phyloP scores from a whole-genome alignment of 2,797 vertebrate genomes.

The Dendrocincla fuliginosa region DNA sequence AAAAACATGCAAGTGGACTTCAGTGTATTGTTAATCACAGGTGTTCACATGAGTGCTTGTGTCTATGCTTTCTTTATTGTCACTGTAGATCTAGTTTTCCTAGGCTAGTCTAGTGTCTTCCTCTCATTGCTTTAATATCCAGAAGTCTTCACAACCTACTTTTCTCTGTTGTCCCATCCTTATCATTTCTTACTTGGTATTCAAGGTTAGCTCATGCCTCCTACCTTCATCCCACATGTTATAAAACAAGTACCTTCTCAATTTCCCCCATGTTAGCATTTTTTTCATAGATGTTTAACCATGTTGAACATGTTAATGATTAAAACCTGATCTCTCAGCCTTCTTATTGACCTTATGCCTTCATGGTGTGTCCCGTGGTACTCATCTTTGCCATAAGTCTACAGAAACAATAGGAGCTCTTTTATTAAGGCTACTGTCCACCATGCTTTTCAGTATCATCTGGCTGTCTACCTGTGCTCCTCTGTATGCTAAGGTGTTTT shows the following conservation, averaged over 20 bases:
- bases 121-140: neutral
- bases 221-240: neutral
- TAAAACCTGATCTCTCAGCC: neutral
- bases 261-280: neutral
- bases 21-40: neutral
- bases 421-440: neutral
- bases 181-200: neutral
- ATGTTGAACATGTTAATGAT: neutral
- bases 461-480: neutral
- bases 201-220: neutral
- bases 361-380: neutral
- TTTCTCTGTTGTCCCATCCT: neutral
- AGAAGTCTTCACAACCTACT: neutral
- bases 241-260: neutral
- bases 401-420: neutral
- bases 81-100: neutral
- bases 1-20: neutral
- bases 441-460: neutral
- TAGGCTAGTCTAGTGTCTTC: neutral
- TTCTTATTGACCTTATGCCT: neutral
- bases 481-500: neutral
- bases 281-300: neutral
- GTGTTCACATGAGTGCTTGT: neutral
- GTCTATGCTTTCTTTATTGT: neutral
- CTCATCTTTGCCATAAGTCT: neutral